Base-by-base conservation (phyloP, 2,888 invertebrate genomes). In the Netelia fuscicornis region DNA sequence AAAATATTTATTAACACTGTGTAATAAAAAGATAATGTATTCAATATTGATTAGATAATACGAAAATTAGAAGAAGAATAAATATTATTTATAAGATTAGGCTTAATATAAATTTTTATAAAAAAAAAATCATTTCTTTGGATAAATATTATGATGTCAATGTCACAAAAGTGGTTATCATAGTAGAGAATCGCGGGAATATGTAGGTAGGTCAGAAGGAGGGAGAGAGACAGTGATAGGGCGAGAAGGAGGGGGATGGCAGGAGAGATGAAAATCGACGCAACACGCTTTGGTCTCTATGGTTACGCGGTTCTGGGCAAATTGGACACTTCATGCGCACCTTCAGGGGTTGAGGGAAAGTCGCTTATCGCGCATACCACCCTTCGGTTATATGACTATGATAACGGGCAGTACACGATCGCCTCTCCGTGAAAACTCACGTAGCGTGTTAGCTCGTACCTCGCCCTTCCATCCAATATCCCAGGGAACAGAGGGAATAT, bases 281-380 rank as follows among this genome's bases (percentile, higher is more conserved):
- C 42, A 44, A 71, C 30, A 44, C 17, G 11, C 37, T 58, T 13
- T 5, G 64, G 83, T 83, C 70, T 78, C 76, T 75, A 84, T 72
- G 81, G 84, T 84, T 84, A 86, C 84, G 77, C 68, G 75, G 81
- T 81, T 81, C 78, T 62, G 58, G 78, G 52, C 67, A 74, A 78
- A 52, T 62, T 11, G 8, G 52, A 6, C 30, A 70, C 20, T 52
- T 25, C 72, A 68, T 67, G 67, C 60, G 37, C 65, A 52, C 23
- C 72, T 20, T 65, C 48, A 20, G 58, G 20, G 11, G 62, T 62
- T 79, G 5, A 74, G 72, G 83, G 78, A 78, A 70, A 64, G 67
- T 30, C 72, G 37, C 60, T 83, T 74, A 79, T 79, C 78, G 44
- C 11, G 37, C 17, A 67, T 37, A 54, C 68, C 20, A 67, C 37